Base-by-base conservation (phyloP, 2,797 vertebrate genomes). In the Prunella strophiata region DNA sequence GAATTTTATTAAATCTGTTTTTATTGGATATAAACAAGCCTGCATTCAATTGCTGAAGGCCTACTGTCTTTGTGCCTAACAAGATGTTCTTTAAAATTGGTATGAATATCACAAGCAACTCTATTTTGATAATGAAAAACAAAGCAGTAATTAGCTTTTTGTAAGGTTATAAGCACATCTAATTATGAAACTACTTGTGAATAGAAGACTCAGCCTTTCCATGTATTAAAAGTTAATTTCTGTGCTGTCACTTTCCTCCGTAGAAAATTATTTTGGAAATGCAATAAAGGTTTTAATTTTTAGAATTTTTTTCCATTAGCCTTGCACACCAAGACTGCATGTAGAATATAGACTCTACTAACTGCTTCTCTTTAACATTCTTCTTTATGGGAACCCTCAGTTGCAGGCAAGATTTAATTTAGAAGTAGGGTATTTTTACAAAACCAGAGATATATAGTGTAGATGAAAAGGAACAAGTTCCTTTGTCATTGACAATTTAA, bases 161-260 rank as follows among this genome's bases (percentile, higher is more conserved):
- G 23, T 66, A 84, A 76, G 32, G 21, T 68, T 83, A 40, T 48
- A 88, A 88, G 43, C 58, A 40, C 20, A 73, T 68, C 48, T 88
- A 70, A 48, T 68, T 87, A 87, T 52, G 34, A 70, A 89, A 70
- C 13, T 67, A 32, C 18, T 80, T 48, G 16, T 47, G n/a, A 93
- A 52, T 15, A 58, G 32, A 89, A 85, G 36, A 38, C n/a, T 78
- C 13, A 2, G 13, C 50, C 10, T 86, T 89, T 80, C 30, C 23
- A 32, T 62, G 54, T 76, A 68, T 70, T 93, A 55, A 66, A 93
- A 93, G 40, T 22, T 78, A 66, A 86, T 93, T 94, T 78, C 48
- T 62, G 12, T 47, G 32, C 27, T 88, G 11, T 59, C 32, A 86
- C 6, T 66, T 82, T 86, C 17, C 73, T 84, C 70, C 14, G 32